phyloP scores from a whole-genome alignment of 2,797 vertebrate species.

The Otolemur crassicaudatus region DNA sequence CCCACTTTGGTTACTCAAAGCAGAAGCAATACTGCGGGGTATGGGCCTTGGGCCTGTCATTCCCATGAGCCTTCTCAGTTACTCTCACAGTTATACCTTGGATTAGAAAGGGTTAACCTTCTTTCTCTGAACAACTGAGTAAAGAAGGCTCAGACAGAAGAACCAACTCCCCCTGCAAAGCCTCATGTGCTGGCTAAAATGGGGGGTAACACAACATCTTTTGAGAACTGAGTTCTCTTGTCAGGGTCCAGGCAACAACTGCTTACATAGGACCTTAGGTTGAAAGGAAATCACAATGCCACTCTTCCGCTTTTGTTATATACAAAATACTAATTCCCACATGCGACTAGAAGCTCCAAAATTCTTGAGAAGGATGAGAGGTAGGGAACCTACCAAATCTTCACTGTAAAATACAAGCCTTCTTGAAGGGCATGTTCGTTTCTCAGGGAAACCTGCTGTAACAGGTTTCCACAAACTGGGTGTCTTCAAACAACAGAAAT shows the following conservation, averaged over 20 bases:
- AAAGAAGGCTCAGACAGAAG: not conserved
- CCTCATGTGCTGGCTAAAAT: not conserved
- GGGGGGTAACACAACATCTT: fast-evolving
- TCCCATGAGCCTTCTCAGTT: not conserved
- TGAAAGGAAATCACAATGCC: not conserved
- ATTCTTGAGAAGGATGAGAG: not conserved
- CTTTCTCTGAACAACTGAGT: not conserved
- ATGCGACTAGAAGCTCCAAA: not conserved
- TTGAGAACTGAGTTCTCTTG: not conserved
- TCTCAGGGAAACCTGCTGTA: not conserved
- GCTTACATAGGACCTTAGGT: not conserved
- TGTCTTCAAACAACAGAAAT: not conserved
- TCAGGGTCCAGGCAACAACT: not conserved
- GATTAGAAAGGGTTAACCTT: not conserved
- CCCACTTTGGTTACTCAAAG: not conserved
- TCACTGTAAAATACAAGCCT: not conserved
- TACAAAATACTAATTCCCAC: not conserved
- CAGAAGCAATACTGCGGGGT: not conserved
- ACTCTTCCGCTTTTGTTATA: not conserved
- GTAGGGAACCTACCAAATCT: not conserved
- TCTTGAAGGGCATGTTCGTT: not conserved
- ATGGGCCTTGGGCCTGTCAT: not conserved
- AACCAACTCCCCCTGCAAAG: not conserved
- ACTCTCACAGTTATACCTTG: not conserved
- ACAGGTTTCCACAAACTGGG: not conserved